Conservation (phyloP, 1,140 invertebrate genomes). For the Centruroides sculpturatus region DNA sequence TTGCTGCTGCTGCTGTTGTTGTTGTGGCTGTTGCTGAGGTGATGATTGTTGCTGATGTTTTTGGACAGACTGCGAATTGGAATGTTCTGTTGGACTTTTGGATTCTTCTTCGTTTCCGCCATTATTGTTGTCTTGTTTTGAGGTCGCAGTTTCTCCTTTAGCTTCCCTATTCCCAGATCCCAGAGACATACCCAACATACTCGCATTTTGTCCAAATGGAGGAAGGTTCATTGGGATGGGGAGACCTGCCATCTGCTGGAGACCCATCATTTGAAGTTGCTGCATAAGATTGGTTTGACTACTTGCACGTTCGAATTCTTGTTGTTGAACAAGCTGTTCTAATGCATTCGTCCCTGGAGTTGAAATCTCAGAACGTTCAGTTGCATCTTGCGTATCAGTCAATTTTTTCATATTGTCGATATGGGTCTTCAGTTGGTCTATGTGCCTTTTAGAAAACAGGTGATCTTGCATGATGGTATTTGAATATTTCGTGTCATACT, state of each 20-base stretch:
- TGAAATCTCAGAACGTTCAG: background rate
- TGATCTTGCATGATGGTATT: conserved; percentile 70
- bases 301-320: background rate
- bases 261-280: conserved; percentile 16
- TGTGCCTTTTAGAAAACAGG: conserved; percentile 77
- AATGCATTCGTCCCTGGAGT: too few species aligned
- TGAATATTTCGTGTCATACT: conserved; percentile 73
- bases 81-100: too few species aligned
- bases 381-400: conserved; percentile 21
- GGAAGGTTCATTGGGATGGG: conserved; percentile 6
- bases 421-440: conserved; percentile 58
- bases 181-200: too few species aligned
- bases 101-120: too few species aligned
- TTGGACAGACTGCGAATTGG: background rate
- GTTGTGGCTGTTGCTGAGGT: conserved; percentile 4
- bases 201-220: background rate
- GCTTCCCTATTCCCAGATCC: too few species aligned
- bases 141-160: too few species aligned
- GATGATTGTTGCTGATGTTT: background rate
- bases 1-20: background rate
- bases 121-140: too few species aligned
- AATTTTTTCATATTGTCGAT: conserved; percentile 40
- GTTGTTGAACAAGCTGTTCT: too few species aligned
- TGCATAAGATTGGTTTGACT: conserved; percentile 13
- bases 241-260: conserved; percentile 16